Percentiles rank a stretch among this genome's conserved stretches.
Evolutionary conservation across 2,888 invertebrate species (phyloP).

Genomic region (Microctonus brassicae): DNA sequence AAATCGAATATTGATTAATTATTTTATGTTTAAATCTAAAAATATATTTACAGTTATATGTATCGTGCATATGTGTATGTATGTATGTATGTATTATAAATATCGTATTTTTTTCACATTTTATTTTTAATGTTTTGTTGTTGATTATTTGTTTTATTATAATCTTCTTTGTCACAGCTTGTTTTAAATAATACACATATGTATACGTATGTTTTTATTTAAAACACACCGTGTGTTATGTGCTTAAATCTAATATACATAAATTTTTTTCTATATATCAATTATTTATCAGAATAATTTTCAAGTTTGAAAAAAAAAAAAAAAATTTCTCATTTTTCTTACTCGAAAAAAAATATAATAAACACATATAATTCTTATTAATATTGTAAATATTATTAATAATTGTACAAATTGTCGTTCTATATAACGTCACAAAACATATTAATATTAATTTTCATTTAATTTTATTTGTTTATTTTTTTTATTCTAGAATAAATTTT

Average conservation of each 20-base stretch:
- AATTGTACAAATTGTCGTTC: conserved; percentile 26
- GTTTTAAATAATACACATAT: conserved; percentile 59
- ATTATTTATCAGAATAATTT: conserved; percentile 15
- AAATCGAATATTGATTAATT: too few relatives aligned
- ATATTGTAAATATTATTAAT: background rate
- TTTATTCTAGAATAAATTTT: background rate
- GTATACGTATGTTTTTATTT: conserved; percentile 51
- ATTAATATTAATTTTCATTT: conserved; percentile 8
- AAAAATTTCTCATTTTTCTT: background rate
- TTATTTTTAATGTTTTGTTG: conserved; percentile 1
- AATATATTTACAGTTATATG: background rate
- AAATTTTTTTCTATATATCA: conserved; percentile 34
- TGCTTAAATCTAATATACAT: conserved; percentile 47
- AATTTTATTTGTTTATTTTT: background rate
- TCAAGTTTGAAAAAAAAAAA: background rate
- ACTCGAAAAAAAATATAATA: background rate
- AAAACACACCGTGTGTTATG: conserved; percentile 55
- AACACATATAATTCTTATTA: too few relatives aligned
- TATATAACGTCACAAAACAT: conserved; percentile 7
- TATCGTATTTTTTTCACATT: background rate
- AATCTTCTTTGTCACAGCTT: conserved; percentile 55
- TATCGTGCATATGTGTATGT: conserved; percentile 45
- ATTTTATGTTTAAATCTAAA: background rate
- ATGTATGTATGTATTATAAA: conserved; percentile 46
- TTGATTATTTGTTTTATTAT: conserved; percentile 41